These are phyloP conservation scores for Andricus grossulariae DNA, from an alignment of 1,140 invertebrate species.

Conservation along the genomic window DNA sequence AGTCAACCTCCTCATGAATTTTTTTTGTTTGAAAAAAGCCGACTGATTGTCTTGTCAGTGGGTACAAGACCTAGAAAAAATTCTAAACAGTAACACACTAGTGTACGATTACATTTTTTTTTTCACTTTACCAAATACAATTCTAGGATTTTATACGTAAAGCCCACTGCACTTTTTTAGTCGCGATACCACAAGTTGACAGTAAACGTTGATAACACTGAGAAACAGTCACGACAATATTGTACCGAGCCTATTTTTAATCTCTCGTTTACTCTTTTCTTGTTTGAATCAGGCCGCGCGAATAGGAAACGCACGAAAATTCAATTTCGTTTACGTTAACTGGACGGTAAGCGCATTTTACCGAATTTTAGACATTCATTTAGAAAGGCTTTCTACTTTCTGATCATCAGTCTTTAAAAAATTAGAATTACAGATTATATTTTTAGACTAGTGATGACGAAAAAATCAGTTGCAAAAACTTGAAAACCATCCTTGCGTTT, in stretches of 20 bases:
- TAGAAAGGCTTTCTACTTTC: slow-evolving; percentile 24
- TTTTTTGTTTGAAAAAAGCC: not conserved
- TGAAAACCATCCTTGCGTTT: not conserved
- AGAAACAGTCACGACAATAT: slow-evolving; percentile 63
- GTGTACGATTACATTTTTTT: slow-evolving; percentile 18
- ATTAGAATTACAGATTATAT: slow-evolving; percentile 8
- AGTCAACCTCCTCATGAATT: not conserved
- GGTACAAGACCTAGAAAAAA: not conserved
- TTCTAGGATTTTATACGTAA: slow-evolving; percentile 10
- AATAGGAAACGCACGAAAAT: slow-evolving; percentile 3
- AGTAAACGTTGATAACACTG: slow-evolving; percentile 66
- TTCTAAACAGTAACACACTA: slow-evolving; percentile 31
- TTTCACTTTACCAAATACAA: slow-evolving; percentile 1
- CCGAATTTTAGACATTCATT: slow-evolving; percentile 18
- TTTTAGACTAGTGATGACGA: not conserved
- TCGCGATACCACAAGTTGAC: slow-evolving; percentile 41
- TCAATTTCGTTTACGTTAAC: slow-evolving; percentile 11
- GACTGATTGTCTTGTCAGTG: slow-evolving; percentile 9
- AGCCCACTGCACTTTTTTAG: slow-evolving; percentile 4
- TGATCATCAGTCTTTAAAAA: slow-evolving; percentile 20
- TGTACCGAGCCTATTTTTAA: slow-evolving; percentile 45
- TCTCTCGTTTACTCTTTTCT: not conserved
- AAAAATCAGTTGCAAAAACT: not conserved
- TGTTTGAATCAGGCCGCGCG: slow-evolving; percentile 26
- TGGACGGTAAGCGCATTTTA: slow-evolving; percentile 20